phyloP scores from a whole-genome alignment of 2,113 vertebrate genomes.

The Erinaceus europaeus region DNA sequence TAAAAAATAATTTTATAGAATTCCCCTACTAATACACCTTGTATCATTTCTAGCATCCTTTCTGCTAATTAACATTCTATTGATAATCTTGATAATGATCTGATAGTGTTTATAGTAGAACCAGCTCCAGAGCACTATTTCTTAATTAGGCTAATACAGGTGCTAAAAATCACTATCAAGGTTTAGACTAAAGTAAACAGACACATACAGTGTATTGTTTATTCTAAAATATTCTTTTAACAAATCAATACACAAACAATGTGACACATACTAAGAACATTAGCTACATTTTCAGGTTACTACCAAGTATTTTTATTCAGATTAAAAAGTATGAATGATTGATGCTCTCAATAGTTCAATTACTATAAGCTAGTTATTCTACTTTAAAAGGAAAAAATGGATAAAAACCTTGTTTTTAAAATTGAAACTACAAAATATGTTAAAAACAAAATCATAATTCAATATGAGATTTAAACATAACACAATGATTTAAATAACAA shows the following conservation, averaged over 20 bases:
- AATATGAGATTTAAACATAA: not conserved
- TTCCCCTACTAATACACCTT: not conserved
- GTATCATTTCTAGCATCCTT: slow-evolving; percentile 7
- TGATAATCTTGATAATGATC: not conserved
- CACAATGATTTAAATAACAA: not conserved
- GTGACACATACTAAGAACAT: not conserved
- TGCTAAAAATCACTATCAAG: not conserved
- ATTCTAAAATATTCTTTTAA: not conserved
- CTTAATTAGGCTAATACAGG: not conserved
- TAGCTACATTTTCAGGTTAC: not conserved
- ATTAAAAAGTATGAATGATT: not conserved
- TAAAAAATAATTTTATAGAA: not conserved
- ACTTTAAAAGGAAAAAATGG: not conserved
- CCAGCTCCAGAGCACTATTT: not conserved
- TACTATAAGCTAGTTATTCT: not conserved
- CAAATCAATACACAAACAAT: not conserved
- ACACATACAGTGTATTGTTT: not conserved
- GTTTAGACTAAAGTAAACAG: slow-evolving; percentile 7
- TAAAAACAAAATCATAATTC: not conserved
- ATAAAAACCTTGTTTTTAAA: not conserved
- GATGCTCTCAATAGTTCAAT: not conserved
- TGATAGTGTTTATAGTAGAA: not conserved
- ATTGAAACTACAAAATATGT: not conserved
- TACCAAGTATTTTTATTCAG: no score
- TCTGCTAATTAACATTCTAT: slow-evolving; percentile 28